Evolutionary conservation across 2,888 invertebrate genomes (phyloP).

Genomic region (Lycaena phlaeas): DNA sequence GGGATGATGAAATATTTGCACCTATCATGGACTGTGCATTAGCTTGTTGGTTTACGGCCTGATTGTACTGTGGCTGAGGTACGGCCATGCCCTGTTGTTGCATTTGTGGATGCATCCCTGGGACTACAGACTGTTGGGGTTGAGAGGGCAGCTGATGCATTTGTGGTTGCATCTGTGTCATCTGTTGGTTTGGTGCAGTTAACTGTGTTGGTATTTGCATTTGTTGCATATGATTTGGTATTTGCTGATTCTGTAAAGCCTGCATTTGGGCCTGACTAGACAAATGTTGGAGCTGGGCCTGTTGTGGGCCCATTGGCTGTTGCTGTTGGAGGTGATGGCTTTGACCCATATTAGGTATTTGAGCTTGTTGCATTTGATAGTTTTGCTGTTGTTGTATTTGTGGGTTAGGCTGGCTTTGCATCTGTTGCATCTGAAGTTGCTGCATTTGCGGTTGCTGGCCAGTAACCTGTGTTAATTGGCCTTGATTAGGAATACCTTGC

Average conservation of each 20-base stretch:
- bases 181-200: conserved; percentile 57
- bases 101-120: conserved; percentile 66
- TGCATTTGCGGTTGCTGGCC: conserved; percentile 66
- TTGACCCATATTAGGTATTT: conserved; percentile 62
- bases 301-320: conserved; percentile 56
- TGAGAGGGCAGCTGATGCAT: conserved; percentile 67
- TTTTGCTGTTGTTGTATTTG: conserved; percentile 41
- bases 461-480: conserved; percentile 58
- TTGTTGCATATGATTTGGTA: conserved; percentile 69
- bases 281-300: conserved; percentile 64
- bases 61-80: conserved; percentile 68
- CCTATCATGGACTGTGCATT: conserved; percentile 61
- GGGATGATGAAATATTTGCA: conserved; percentile 56
- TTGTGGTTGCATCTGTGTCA: conserved; percentile 67
- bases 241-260: conserved; percentile 68
- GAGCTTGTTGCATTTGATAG: conserved; percentile 64
- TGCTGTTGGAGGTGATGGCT: conserved; percentile 61
- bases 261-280: conserved; percentile 68
- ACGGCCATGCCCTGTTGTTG: conserved; percentile 61
- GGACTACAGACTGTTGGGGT: conserved; percentile 62
- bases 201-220: conserved; percentile 65
- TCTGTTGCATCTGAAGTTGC: conserved; percentile 68
- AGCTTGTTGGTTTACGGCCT: conserved; percentile 62
- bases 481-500: conserved; percentile 62
- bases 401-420: conserved; percentile 58